Evolutionary conservation across 2,797 vertebrate species (phyloP), one percentile per base, ranked within the genome.

Genomic region (Poecile montanus): DNA sequence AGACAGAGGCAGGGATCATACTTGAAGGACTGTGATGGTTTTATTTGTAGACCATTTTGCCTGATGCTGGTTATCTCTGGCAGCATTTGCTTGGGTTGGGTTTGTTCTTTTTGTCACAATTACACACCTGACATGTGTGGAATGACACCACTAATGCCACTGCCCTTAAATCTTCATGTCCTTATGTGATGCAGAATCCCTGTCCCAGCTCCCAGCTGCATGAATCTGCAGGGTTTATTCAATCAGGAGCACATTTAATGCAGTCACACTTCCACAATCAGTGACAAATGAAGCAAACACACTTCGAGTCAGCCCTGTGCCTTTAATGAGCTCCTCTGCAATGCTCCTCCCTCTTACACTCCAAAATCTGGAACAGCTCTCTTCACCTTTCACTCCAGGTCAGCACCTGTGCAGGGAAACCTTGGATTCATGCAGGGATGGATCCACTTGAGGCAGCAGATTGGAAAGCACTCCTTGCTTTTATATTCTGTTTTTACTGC

Each of bases 21-120:
- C 63, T 47, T 13, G n/a, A 83, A 88, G 53, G 36, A 18, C 45
- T 17, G 10, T 57, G 58, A 63, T 47, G 57, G 44, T 71, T 94
- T 90, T 72, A 90, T 91, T 85, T 88, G 68, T 27, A 54, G 79
- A 27, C 6, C 17, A 62, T 95, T 91, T 94, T 93, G 19, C 75
- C 54, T 88, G 74, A 79, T 65, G 29, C 38, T 85, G 62, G 57
- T 82, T 85, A 11, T 44, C 40, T 74, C 44, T 87, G 91, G 61
- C 58, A 93, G 42, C 23, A 36, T 93, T 93, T 89, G 12, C 74
- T 88, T 26, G 85, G 91, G 74, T 58, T 71, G 77, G 73, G n/a
- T 60, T 92, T 86, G 70, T 89, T 82, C 53, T 42, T 26, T 38
- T 40, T 76, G 86, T 76, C 51, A 11, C 8, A 57, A 84, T 91